A percentile compares a stretch with the other conserved stretches of the same genome.
These are phyloP conservation scores for Nibea coibor DNA, from an alignment of 2,113 vertebrate species.

Conservation along the genomic window DNA sequence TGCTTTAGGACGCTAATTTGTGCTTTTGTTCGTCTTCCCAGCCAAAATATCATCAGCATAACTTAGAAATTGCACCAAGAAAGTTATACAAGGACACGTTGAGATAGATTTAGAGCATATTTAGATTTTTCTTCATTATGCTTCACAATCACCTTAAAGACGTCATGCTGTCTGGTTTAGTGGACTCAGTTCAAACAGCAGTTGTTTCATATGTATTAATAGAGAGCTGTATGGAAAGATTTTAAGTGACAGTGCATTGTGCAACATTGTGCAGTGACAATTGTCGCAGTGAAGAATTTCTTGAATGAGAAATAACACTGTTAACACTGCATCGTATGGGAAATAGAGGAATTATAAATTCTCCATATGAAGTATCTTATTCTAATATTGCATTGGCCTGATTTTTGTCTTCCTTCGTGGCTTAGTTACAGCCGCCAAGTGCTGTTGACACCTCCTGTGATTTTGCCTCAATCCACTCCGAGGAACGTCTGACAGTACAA, in stretches of 20 bases:
- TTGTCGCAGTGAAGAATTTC: neutral
- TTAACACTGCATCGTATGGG: neutral
- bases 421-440: slow-evolving; percentile 69
- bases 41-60: neutral
- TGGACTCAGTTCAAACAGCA: neutral
- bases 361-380: slow-evolving; percentile 50
- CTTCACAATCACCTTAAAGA: neutral
- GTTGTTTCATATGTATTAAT: neutral
- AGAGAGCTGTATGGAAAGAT: neutral
- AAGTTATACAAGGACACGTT: neutral
- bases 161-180: neutral
- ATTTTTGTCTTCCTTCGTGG: slow-evolving; percentile 68
- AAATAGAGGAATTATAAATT: slow-evolving; percentile 50
- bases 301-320: slow-evolving; percentile 18
- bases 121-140: neutral
- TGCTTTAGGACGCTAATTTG: neutral
- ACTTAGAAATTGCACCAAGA: neutral
- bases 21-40: neutral
- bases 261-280: too few relatives aligned
- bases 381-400: slow-evolving; percentile 49
- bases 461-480: slow-evolving; percentile 76
- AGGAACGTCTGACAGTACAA: slow-evolving; percentile 71
- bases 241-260: neutral
- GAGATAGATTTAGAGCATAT: neutral
- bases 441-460: slow-evolving; percentile 72